Percentiles rank a stretch among this genome's conserved stretches.
Evolutionary conservation across 2,888 invertebrate species (phyloP).

Genomic region (Caenorhabditis afra): DNA sequence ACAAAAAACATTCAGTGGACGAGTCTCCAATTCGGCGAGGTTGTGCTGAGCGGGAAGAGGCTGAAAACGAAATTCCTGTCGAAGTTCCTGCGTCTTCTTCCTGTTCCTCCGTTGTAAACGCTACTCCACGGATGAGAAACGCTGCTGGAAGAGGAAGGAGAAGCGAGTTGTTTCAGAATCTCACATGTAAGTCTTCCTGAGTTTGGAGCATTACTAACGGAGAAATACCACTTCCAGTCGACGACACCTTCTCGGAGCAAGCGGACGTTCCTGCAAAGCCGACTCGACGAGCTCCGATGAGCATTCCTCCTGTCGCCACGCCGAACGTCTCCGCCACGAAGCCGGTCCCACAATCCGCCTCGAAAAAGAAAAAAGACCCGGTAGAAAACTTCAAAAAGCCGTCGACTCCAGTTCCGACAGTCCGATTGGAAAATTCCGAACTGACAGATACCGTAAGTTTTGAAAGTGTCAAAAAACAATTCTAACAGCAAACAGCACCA

Average conservation of each 20-base stretch:
- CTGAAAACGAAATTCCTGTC: conserved; percentile 10
- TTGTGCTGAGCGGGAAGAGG: background rate
- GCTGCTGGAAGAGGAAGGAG: conserved; percentile 29
- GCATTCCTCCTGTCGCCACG: conserved; percentile 28
- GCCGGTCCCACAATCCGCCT: conserved; percentile 3
- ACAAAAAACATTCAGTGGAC: conserved; percentile 21
- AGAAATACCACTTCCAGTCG: background rate
- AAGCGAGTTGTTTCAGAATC: conserved; percentile 30
- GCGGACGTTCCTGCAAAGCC: background rate
- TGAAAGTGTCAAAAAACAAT: background rate
- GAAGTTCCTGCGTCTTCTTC: background rate
- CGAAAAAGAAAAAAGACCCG: background rate
- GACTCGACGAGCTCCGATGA: conserved; percentile 19
- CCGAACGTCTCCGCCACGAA: background rate
- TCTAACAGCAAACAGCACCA: conserved; percentile 15
- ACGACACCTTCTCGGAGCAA: background rate
- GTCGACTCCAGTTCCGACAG: conserved; percentile 26
- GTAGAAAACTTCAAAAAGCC: conserved; percentile 31
- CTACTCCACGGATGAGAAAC: conserved; percentile 15
- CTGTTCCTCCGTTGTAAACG: conserved; percentile 2
- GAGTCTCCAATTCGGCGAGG: conserved; percentile 21
- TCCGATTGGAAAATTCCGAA: background rate
- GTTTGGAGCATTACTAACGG: background rate
- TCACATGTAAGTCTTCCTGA: conserved; percentile 11
- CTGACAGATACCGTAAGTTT: conserved; percentile 45